These are phyloP conservation scores for Catamblyrhynchus diadema DNA, from an alignment of 2,797 vertebrate genomes.

Conservation along the genomic window DNA sequence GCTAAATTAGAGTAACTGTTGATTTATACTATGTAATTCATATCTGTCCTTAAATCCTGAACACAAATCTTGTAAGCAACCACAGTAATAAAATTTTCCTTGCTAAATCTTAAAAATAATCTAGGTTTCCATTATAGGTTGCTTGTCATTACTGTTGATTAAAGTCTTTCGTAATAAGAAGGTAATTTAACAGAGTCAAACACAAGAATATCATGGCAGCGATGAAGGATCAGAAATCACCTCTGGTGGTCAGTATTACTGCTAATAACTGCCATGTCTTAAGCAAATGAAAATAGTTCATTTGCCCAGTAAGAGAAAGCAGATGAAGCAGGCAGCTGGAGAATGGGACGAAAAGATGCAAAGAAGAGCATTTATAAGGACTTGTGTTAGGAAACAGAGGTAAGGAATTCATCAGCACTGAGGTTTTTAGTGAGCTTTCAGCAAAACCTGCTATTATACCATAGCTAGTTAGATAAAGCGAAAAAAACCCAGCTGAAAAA, in stretches of 20 bases:
- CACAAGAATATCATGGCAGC: background rate
- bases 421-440: background rate
- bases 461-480: background rate
- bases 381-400: background rate
- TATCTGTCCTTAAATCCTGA: background rate
- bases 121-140: background rate
- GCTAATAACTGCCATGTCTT: background rate
- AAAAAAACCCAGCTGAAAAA: rapidly evolving
- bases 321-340: background rate
- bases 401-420: background rate
- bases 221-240: background rate
- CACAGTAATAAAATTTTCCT: background rate
- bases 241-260: background rate
- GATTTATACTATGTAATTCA: background rate
- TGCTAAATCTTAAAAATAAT: background rate
- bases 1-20: background rate
- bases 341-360: background rate
- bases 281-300: background rate
- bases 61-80: background rate
- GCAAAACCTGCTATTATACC: background rate
- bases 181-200: background rate
- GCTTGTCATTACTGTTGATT: background rate
- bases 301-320: background rate
- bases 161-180: background rate
- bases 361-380: background rate